A percentile compares a stretch with the other conserved stretches of the same genome.
phyloP scores from a whole-genome alignment of 2,888 invertebrate species.

The Amblyjoppa fuscipennis region DNA sequence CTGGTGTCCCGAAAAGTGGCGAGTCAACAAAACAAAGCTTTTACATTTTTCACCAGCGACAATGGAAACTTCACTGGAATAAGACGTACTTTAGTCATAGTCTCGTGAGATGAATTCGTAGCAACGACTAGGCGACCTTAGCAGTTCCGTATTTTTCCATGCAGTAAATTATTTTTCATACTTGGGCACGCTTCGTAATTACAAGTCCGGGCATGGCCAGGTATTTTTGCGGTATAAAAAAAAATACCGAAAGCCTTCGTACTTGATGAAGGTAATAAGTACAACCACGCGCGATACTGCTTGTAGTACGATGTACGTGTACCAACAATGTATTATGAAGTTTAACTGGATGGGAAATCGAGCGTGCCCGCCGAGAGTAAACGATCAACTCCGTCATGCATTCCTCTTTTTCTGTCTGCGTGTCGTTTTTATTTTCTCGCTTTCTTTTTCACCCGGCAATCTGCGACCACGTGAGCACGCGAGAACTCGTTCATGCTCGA shows the following conservation, averaged over 20 bases:
- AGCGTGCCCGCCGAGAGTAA: constrained; percentile 61
- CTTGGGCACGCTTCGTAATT: constrained; percentile 12
- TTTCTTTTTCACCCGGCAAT: constrained; percentile 34
- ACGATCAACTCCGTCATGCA: constrained; percentile 61
- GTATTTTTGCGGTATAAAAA: not conserved
- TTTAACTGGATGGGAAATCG: constrained; percentile 59
- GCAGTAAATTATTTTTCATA: not conserved
- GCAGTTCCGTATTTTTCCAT: not conserved
- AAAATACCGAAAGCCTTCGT: not conserved
- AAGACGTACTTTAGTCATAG: not conserved
- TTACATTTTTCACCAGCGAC: not conserved
- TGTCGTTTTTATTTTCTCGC: constrained; percentile 13
- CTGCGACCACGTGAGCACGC: constrained; percentile 55
- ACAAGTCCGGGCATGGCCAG: not conserved
- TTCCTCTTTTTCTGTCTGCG: constrained; percentile 55
- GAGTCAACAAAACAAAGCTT: not conserved
- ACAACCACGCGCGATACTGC: not conserved
- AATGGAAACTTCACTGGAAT: not conserved
- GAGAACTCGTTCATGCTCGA: constrained; percentile 50
- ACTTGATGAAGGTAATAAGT: not conserved
- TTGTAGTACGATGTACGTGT: constrained; percentile 13
- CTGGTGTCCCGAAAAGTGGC: not conserved
- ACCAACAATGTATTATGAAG: constrained; percentile 43
- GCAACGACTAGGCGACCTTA: not conserved
- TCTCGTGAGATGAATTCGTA: not conserved